Conservation (phyloP, 2,797 vertebrate genomes). For the Falco concolor region DNA sequence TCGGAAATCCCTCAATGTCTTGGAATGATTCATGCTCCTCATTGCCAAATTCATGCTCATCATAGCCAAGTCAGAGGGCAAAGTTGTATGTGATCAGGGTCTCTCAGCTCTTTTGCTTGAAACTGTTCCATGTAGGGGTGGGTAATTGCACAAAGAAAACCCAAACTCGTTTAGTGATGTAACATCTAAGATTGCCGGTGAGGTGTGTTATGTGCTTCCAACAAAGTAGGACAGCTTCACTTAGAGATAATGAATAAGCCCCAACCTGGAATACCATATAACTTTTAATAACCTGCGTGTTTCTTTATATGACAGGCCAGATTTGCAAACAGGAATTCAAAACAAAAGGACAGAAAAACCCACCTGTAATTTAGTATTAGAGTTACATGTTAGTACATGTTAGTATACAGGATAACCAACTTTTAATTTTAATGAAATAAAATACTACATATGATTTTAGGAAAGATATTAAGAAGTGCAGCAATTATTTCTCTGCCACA, state of each 20-base stretch:
- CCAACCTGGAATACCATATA: not conserved
- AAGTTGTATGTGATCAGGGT: not conserved
- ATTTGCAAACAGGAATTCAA: not conserved
- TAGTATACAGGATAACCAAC: not conserved
- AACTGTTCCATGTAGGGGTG: not conserved
- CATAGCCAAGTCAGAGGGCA: not conserved
- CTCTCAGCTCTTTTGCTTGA: not conserved
- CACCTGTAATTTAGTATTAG: not conserved
- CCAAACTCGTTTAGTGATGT: not conserved
- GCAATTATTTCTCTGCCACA: not conserved
- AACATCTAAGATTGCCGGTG: not conserved
- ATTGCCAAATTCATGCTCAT: not conserved
- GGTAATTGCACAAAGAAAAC: not conserved
- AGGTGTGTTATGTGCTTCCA: not conserved
- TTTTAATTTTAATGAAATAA: not conserved
- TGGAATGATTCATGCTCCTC: not conserved
- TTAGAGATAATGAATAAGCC: not conserved
- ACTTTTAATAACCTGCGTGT: not conserved
- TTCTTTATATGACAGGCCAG: not conserved
- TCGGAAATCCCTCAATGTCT: not conserved
- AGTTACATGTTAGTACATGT: not conserved
- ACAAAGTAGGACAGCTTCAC: not conserved
- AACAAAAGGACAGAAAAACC: not conserved
- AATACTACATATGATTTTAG: not conserved
- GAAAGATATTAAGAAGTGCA: not conserved